These are phyloP conservation scores for Terrapene triunguis DNA, from an alignment of 2,113 vertebrate genomes.

Conservation along the genomic window DNA sequence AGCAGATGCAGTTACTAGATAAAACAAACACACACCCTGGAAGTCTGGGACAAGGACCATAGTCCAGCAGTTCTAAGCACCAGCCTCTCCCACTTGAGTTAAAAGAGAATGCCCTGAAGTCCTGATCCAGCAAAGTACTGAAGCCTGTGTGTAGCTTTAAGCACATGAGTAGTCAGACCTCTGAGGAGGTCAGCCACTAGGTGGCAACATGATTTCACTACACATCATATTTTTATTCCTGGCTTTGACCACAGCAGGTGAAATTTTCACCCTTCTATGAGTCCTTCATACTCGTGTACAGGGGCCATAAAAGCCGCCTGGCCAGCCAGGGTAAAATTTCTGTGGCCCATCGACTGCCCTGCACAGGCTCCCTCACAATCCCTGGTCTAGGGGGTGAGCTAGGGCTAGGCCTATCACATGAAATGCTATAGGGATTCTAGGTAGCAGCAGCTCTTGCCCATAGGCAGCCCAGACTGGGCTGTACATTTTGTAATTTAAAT, in stretches of 20 bases:
- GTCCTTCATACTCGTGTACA: too few relatives aligned
- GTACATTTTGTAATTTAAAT: slow-evolving; percentile 9
- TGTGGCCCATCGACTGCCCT: too few relatives aligned
- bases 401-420: too few relatives aligned
- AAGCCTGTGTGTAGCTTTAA: neutral
- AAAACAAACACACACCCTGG: neutral
- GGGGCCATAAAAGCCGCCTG: neutral
- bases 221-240: neutral
- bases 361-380: too few relatives aligned
- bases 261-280: neutral
- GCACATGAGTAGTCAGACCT: neutral
- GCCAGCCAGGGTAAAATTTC: neutral
- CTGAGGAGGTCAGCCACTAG: neutral
- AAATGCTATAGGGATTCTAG: too few relatives aligned
- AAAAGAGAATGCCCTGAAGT: neutral
- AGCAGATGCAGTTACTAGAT: neutral
- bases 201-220: neutral
- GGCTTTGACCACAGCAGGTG: neutral
- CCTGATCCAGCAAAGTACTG: neutral
- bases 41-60: neutral
- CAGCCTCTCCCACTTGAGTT: neutral
- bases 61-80: neutral
- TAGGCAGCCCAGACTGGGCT: neutral
- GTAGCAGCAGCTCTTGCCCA: neutral
- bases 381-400: too few relatives aligned